Base-by-base conservation (phyloP, 2,888 invertebrate genomes). In the Diplolepis rosae region DNA sequence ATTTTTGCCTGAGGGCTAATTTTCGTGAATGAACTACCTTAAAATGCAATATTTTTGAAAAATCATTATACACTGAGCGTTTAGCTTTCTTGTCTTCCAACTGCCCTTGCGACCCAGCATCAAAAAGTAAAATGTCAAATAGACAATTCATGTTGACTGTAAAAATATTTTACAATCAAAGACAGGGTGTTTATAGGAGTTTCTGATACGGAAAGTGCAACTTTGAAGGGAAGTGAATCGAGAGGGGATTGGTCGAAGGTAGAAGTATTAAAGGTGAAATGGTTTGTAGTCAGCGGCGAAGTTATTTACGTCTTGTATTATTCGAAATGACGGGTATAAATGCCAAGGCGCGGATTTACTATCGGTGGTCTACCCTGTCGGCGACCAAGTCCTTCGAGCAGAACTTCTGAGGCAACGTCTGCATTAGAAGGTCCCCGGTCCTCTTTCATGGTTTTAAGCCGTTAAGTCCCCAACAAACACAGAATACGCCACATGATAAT, bases 291-390 rank as follows among this genome's bases (percentile, higher is more conserved):
- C 76, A 74, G 75, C 77, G 75, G 74, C 76, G 68, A 67, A 77
- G 82, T 87, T 86, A 87, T 87, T 88, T 87, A 87, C 82, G 86
- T 77, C 82, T 80, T 83, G 80, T 84, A 84, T 84, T 84, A 84
- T 86, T 81, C 84, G 79, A 74, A 83, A 83, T 88, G 85, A 87
- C 85, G 86, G 81, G 78, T 82, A 82, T 88, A 88, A 88, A 88
- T 73, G 87, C 84, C 88, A 79, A 66, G 69, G 65, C 69, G 67
- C 72, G 75, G 78, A 86, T 88, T 88, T 88, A 88, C 81, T 78
- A 75, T 75, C 81, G 74, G 77, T 74, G 79, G 79, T 76, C 74
- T 68, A 75, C 71, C 77, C 82, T 76, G 82, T 80, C 80, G 77
- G 71, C 76, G 74, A 75, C 73, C 74, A 73, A 76, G 72, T 77